Evolutionary conservation across 2,888 invertebrate genomes (phyloP).

Genomic region (Napeogenes inachia): DNA sequence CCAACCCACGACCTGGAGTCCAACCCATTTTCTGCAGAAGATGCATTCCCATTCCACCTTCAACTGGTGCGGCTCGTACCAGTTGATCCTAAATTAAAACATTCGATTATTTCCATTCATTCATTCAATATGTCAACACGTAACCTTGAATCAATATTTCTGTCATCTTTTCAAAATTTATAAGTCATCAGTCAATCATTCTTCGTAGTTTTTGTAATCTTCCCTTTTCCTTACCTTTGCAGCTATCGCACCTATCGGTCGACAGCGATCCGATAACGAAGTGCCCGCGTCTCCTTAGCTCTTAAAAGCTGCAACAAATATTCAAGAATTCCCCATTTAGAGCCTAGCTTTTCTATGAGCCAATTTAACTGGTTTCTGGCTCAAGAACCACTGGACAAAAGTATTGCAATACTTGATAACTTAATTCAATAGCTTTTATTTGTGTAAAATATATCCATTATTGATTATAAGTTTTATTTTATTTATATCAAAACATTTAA

Average conservation of each 20-base stretch:
- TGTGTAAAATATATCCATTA: too few species aligned
- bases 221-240: constrained; percentile 59
- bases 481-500: too few species aligned
- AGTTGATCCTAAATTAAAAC: constrained; percentile 87
- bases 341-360: constrained; percentile 58
- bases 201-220: constrained; percentile 9
- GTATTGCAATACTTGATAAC: not conserved
- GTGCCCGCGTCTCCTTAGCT: constrained; percentile 62
- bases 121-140: not conserved
- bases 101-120: constrained; percentile 13
- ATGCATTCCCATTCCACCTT: constrained; percentile 97
- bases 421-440: too few species aligned
- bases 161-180: not conserved
- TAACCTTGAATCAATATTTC: not conserved
- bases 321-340: constrained; percentile 71
- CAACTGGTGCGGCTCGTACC: constrained; percentile 91
- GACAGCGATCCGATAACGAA: constrained; percentile 50
- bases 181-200: not conserved
- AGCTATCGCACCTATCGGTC: constrained; percentile 52
- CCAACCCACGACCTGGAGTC: constrained; percentile 97
- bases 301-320: constrained; percentile 76
- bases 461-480: too few species aligned
- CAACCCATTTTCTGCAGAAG: constrained; percentile 99
- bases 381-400: constrained; percentile 48
- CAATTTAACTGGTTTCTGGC: constrained; percentile 22